A percentile compares a stretch with the other conserved stretches of the same genome.
Evolutionary conservation across 2,113 vertebrate genomes (phyloP).

Genomic region (Istiophorus platypterus): DNA sequence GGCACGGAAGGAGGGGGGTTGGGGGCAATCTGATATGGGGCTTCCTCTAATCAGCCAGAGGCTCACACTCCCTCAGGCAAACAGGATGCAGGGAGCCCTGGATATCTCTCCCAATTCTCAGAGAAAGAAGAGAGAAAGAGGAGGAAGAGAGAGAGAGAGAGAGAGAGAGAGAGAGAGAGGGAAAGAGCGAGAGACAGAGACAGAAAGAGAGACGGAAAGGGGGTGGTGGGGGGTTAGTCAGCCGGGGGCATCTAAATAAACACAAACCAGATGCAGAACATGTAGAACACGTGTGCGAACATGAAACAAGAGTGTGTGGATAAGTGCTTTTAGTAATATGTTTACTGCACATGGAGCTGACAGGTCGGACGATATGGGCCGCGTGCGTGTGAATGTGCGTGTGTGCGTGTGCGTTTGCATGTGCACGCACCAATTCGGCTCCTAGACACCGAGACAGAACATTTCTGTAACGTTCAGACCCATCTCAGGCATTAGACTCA

Average conservation of each 20-base stretch:
- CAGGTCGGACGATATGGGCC: slow-evolving; percentile 40
- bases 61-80: slow-evolving; percentile 70
- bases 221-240: slow-evolving; percentile 26
- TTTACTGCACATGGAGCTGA: slow-evolving; percentile 51
- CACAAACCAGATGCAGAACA: slow-evolving; percentile 76
- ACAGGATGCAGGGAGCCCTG: slow-evolving; percentile 65
- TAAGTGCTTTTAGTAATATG: slow-evolving; percentile 56
- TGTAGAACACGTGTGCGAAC: slow-evolving; percentile 68
- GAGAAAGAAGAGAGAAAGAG: neutral
- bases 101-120: slow-evolving; percentile 49
- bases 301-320: slow-evolving; percentile 63
- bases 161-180: neutral
- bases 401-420: neutral
- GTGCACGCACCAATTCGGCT: neutral
- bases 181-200: neutral
- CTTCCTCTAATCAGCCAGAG: slow-evolving; percentile 81
- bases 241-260: slow-evolving; percentile 78
- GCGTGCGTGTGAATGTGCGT: neutral
- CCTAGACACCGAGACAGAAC: slow-evolving; percentile 2
- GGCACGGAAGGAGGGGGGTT: slow-evolving; percentile 8
- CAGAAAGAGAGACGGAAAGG: neutral
- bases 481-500: neutral
- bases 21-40: slow-evolving; percentile 69
- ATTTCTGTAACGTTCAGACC: neutral
- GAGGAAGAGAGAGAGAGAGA: neutral